These are phyloP conservation scores for Drosophila anceps DNA, from an alignment of 2,888 invertebrate species.

Conservation along the genomic window DNA sequence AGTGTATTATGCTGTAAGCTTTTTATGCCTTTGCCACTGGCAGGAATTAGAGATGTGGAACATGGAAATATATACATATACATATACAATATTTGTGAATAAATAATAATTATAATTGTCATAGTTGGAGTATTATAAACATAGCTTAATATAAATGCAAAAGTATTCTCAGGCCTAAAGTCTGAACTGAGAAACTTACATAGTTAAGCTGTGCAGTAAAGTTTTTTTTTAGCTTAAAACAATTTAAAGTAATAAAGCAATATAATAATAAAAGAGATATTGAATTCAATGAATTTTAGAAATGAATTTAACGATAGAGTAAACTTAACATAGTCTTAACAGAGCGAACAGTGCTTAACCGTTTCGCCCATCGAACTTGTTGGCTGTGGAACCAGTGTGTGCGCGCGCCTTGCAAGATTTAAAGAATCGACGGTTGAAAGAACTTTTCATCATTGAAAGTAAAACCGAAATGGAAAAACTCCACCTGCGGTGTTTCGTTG, in stretches of 20 bases:
- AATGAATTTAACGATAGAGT: neutral
- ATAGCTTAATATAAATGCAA: neutral
- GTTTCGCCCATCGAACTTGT: conserved; percentile 46
- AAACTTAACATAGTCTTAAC: conserved; percentile 12
- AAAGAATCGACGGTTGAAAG: conserved; percentile 26
- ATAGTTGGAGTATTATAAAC: too few relatives aligned
- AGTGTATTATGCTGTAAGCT: neutral
- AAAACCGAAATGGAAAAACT: conserved; percentile 50
- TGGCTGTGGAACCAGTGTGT: conserved; percentile 38
- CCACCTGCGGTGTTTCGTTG: conserved; percentile 53
- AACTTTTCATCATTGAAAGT: conserved; percentile 66
- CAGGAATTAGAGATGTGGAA: neutral
- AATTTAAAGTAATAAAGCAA: neutral
- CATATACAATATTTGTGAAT: neutral
- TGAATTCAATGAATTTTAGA: neutral
- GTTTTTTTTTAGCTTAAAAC: neutral
- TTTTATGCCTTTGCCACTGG: neutral
- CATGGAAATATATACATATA: neutral
- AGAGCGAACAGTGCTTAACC: conserved; percentile 38
- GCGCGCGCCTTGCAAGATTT: conserved; percentile 9
- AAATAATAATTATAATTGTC: neutral
- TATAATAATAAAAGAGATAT: neutral
- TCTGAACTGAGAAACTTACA: neutral
- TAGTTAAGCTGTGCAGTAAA: neutral
- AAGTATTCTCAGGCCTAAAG: neutral